Base-by-base conservation (phyloP, 2,797 vertebrate species). In the Rhinichthys osculus region DNA sequence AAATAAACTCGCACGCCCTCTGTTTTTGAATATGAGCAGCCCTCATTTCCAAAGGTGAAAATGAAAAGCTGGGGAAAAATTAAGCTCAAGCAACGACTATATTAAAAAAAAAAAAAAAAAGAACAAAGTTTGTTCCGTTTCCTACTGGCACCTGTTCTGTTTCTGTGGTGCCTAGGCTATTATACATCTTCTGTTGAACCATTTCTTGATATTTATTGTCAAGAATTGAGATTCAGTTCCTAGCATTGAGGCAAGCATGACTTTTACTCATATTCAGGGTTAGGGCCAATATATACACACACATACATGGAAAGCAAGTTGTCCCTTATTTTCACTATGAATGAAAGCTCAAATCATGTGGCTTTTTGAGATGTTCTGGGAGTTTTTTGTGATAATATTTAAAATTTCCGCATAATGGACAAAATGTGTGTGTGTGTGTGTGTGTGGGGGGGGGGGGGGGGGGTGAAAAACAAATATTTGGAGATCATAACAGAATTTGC, bases 11-110 rank as follows among this genome's bases (percentile, higher is more conserved):
- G 35, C 78, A 62, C 33, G 16, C 57, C 79, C 66, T 70, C 67
- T 74, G 21, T 19, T 52, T 89, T 89, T 87, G 83, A 86, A 89
- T 87, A 87, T 23, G 69, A 67, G 80, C 74, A 66, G 21, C 70
- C 23, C 14, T 44, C 44, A 62, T 42, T 50, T 72, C 38, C 64
- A 88, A 78, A 78, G 35, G 64, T 16, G 64, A 33, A 33, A 33
- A 66, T 33, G 27, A 66, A 66, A 66, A 64, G 14, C 52, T 59
- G 4, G 23, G 59, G 52, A 57, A 57, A 38, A 38, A n/a, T 16
- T 0, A 40, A 40, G 73, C 19, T 54, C 11, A n/a, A 38, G 4
- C 35, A 59, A 78, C 2, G 8, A 8, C 33, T 77, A 17, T 2
- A 40, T 2, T 35, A 1, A 35, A 76, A 35, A 13, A 13, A 13